Percentiles rank a stretch among this genome's conserved stretches.
Conservation (phyloP, 1,140 invertebrate species). For the Coelopa frigida region DNA sequence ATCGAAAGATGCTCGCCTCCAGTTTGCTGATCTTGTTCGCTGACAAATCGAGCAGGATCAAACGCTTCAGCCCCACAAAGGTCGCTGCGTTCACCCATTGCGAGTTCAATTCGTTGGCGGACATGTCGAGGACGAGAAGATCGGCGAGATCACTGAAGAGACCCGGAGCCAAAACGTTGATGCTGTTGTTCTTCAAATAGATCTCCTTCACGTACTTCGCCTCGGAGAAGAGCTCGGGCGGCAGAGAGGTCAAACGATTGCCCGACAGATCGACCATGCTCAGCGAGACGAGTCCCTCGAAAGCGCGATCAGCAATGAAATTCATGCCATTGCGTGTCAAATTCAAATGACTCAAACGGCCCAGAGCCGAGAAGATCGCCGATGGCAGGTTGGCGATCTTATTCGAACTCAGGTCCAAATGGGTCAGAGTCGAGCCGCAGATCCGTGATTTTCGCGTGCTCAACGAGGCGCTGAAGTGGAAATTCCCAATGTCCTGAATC, state of each 20-base stretch:
- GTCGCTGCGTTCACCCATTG: conserved; percentile 84
- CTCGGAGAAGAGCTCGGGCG: conserved; percentile 74
- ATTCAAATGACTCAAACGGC: conserved; percentile 56
- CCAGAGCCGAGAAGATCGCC: conserved; percentile 64
- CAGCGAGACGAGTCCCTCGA: conserved; percentile 70
- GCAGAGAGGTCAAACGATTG: conserved; percentile 73
- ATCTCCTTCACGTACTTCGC: conserved; percentile 74
- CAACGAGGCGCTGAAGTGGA: conserved; percentile 62
- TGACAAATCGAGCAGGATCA: conserved; percentile 75
- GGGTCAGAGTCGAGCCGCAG: conserved; percentile 63
- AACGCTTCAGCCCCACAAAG: conserved; percentile 70
- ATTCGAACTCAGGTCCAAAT: conserved; percentile 76
- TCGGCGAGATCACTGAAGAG: conserved; percentile 75
- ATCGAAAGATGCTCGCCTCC: conserved; percentile 70
- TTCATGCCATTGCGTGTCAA: conserved; percentile 64
- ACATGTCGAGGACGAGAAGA: conserved; percentile 73
- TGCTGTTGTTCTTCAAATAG: conserved; percentile 77
- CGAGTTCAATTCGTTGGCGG: conserved; percentile 75
- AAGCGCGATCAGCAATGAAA: conserved; percentile 70
- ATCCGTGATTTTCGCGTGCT: conserved; percentile 51
- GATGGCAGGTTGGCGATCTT: conserved; percentile 71
- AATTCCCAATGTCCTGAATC: conserved; percentile 66
- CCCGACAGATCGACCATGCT: conserved; percentile 70
- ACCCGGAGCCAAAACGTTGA: conserved; percentile 76
- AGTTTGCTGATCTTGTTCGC: conserved; percentile 72